Evolutionary conservation across 1,140 invertebrate species (phyloP), one percentile per base, ranked within the genome.

Genomic region (Bombus affinis): DNA sequence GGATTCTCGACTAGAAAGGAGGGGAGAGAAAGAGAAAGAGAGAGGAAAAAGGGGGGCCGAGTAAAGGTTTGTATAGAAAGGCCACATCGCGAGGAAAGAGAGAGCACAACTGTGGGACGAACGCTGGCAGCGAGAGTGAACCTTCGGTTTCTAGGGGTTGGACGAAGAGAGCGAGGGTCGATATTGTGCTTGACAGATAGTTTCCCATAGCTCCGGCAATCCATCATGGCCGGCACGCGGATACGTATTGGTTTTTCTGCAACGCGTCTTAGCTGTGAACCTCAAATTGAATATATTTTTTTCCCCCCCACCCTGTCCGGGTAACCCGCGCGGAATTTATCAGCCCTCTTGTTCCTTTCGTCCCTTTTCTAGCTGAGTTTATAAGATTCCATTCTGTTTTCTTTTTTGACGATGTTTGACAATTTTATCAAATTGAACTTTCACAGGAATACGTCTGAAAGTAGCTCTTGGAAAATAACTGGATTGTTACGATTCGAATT

Each of bases 101-200:
- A 88, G 82, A 88, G 83, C 86, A 53, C 6, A 53, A 22, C 18
- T 53, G 85, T 90, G 90, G 88, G 84, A 92, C 78, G 86, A 22
- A 53, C 47, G 90, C 86, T 28, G 83, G 89, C 89, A 92, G 89
- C 92, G 91, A 89, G 90, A 91, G 91, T 87, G 88, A 93, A 89
- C 86, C 91, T 88, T 71, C 89, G 91, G 92, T 92, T 92, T 83
- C 80, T 70, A 81, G 89, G 92, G 93, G 93, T 93, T 93, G 92
- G 86, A 94, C 91, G 89, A 92, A 92, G 93, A 94, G 92, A 89
- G 91, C 91, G 91, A 95, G 94, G 95, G 94, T 95, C 95, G 95
- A 95, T 95, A 95, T 95, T 94, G 92, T 93, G 85, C 95, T 95
- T 95, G 95, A 95, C 94, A 94, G 94, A 95, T 95, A 95, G 94